Evolutionary conservation across 2,113 vertebrate genomes (phyloP).

Genomic region (Thomomys bottae): DNA sequence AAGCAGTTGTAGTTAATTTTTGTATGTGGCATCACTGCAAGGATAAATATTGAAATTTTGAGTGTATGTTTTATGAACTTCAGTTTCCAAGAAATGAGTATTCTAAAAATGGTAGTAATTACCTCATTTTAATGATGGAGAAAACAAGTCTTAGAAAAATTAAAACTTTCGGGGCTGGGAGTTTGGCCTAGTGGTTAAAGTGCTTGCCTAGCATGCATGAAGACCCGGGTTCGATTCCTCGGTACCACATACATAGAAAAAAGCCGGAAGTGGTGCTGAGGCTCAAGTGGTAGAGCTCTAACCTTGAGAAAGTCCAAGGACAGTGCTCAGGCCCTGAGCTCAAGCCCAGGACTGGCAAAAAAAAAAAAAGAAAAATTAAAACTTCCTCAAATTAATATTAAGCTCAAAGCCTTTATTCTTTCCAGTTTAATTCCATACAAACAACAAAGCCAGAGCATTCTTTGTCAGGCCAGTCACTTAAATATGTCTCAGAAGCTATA

Average conservation of each 20-base stretch:
- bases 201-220: too few relatives aligned
- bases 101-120: not conserved
- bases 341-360: not conserved
- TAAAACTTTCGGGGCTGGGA: too few relatives aligned
- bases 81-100: not conserved
- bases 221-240: too few relatives aligned
- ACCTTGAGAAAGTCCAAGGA: too few relatives aligned
- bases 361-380: too few relatives aligned
- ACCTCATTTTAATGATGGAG: conserved; percentile 10
- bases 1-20: conserved; percentile 31
- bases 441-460: not conserved
- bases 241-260: too few relatives aligned
- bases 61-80: conserved; percentile 12
- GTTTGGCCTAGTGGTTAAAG: too few relatives aligned
- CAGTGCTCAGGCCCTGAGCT: too few relatives aligned
- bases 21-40: not conserved
- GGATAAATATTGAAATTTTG: conserved; percentile 30
- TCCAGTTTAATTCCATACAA: not conserved
- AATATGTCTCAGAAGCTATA: conserved; percentile 27
- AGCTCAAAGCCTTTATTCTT: not conserved
- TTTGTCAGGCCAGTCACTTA: not conserved
- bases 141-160: conserved; percentile 18
- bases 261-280: too few relatives aligned
- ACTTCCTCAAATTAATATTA: too few relatives aligned
- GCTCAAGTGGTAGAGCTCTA: too few relatives aligned